Evolutionary conservation across 2,797 vertebrate genomes (phyloP), one percentile per base, ranked within the genome.

Genomic region (Coranthus polyacanthus): DNA sequence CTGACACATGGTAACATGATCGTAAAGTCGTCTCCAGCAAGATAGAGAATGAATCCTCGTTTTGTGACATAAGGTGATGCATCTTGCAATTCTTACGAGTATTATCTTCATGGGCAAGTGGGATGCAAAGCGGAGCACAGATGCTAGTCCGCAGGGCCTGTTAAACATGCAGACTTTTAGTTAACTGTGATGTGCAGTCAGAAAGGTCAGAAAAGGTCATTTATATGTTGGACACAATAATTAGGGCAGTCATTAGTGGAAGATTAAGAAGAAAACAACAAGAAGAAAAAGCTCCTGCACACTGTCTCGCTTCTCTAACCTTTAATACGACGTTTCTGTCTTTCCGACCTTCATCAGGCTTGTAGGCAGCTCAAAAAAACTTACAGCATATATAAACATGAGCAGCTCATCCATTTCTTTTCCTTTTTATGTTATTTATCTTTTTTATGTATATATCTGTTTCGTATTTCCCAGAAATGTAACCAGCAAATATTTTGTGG

Each of bases 141-240:
- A 88, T 90, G 89, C 69, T 76, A 39, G 80, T 86, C 90, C 66
- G 72, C 85, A 67, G 84, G 91, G 85, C 82, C 73, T 87, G 75
- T 79, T 82, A 41, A 82, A 81, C 68, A 78, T 75, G 84, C 79
- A 75, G 67, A 73, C 62, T 73, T 82, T 70, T 80, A 66, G 80
- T 66, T 65, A 74, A 72, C 43, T 45, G 54, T 76, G 69, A 72
- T 46, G 54, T 74, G 47, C 65, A 70, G 72, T 84, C 51, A 51
- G 64, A 90, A 91, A 91, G 89, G 89, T 90, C 90, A 83, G 81
- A 77, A 89, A 89, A 89, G 87, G 90, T 84, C 53, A 21, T 74
- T 65, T 72, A 55, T 72, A 58, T 62, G 20, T 58, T 63, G 72
- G 62, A 70, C 69, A 67, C 51, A 65, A 53, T 52, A 56, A 38